Evolutionary conservation across 2,797 vertebrate species (phyloP).

Genomic region (Delichon dasypus): DNA sequence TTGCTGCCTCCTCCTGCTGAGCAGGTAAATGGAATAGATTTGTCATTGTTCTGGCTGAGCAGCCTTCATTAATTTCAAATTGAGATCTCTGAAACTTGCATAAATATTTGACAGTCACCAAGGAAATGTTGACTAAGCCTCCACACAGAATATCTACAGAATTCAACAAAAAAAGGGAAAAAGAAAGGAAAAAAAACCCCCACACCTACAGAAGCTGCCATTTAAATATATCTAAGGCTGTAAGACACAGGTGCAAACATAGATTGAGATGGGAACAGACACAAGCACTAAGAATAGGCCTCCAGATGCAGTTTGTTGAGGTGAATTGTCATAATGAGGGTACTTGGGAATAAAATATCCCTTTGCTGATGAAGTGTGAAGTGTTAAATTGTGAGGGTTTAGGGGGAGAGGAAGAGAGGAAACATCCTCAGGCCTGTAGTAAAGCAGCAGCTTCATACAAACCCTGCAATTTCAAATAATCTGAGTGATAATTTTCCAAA

Average conservation of each 20-base stretch:
- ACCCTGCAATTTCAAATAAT: not conserved
- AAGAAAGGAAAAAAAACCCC: not conserved
- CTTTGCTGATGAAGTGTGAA: not conserved
- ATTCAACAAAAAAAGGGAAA: not conserved
- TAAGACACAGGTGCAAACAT: not conserved
- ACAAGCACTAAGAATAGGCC: not conserved
- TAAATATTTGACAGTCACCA: conserved; percentile 68
- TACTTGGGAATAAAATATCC: not conserved
- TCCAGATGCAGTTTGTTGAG: not conserved
- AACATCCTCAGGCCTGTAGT: not conserved
- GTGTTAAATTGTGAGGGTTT: not conserved
- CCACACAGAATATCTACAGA: conserved; percentile 34
- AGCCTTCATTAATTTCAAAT: conserved; percentile 69
- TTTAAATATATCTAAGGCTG: conserved; percentile 5
- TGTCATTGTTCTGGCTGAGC: conserved; percentile 70
- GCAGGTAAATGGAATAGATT: conserved; percentile 62
- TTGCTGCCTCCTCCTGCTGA: conserved; percentile 41
- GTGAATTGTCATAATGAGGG: not conserved
- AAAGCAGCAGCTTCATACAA: not conserved
- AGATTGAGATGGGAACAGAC: not conserved
- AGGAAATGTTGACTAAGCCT: conserved; percentile 65
- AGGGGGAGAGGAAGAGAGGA: not conserved
- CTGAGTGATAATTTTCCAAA: not conserved
- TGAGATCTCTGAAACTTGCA: conserved; percentile 63
- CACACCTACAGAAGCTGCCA: conserved; percentile 29